Percentiles rank a stretch among this genome's conserved stretches.
These are phyloP conservation scores for Echinometra lucunter DNA, from an alignment of 53 echinoderm and acorn worm genomes.

Conservation along the genomic window DNA sequence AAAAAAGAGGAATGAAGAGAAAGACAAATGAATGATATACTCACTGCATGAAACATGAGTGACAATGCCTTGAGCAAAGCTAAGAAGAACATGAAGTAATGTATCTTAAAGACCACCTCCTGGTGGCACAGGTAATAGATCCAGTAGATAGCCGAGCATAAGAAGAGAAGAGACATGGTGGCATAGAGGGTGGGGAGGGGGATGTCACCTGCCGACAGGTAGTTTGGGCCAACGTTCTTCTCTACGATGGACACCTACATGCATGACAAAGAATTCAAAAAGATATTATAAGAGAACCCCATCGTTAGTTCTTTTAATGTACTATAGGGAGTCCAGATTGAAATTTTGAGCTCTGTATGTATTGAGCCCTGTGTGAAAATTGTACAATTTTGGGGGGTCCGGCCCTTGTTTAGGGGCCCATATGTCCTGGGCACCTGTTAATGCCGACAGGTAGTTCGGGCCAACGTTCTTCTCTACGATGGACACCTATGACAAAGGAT, in stretches of 20 bases:
- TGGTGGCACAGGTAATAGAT: conserved; percentile 85
- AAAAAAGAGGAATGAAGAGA: neutral
- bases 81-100: conserved; percentile 92
- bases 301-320: too few species aligned
- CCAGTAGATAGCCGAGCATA: conserved; percentile 85
- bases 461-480: conserved; percentile 84
- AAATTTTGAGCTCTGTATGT: too few species aligned
- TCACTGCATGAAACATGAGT: conserved; percentile 97
- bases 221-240: conserved; percentile 83
- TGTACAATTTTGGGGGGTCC: too few species aligned
- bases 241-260: conserved; percentile 78
- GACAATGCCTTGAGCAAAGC: conserved; percentile 87
- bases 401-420: too few species aligned
- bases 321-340: too few species aligned
- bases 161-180: conserved; percentile 88
- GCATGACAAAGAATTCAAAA: too few species aligned
- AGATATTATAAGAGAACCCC: too few species aligned
- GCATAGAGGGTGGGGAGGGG: conserved; percentile 84
- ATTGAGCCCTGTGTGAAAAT: too few species aligned
- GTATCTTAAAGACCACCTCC: conserved; percentile 95
- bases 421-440: too few species aligned
- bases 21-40: neutral
- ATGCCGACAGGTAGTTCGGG: conserved; percentile 86
- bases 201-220: conserved; percentile 93
- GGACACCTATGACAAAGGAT: neutral